Evolutionary conservation across 2,888 invertebrate species (phyloP).

Genomic region (Noctua comes): DNA sequence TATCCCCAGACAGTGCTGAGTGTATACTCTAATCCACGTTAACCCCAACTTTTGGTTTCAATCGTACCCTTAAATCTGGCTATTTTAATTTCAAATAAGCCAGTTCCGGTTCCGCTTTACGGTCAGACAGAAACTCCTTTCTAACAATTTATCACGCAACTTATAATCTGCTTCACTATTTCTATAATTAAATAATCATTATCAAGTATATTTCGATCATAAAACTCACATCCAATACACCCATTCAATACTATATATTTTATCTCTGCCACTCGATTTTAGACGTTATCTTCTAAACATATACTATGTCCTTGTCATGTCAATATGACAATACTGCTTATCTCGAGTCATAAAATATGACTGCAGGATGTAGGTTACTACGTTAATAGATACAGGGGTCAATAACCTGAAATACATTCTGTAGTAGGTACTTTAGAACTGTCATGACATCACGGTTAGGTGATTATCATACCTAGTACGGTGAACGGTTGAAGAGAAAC

Average conservation of each 20-base stretch:
- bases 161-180: neutral
- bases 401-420: slow-evolving; percentile 1
- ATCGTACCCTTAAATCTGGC: too few species aligned
- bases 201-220: slow-evolving; percentile 22
- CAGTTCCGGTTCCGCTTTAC: neutral
- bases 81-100: neutral
- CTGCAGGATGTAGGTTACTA: slow-evolving; percentile 48
- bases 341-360: slow-evolving; percentile 23
- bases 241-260: neutral
- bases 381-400: slow-evolving; percentile 25
- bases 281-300: slow-evolving; percentile 25
- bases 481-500: neutral
- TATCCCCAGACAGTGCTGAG: too few species aligned
- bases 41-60: too few species aligned
- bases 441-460: neutral
- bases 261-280: slow-evolving; percentile 18
- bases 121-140: neutral
- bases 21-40: too few species aligned
- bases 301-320: slow-evolving; percentile 16
- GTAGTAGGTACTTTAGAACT: neutral
- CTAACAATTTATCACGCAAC: neutral
- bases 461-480: neutral
- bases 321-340: slow-evolving; percentile 22
- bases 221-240: slow-evolving; percentile 16
- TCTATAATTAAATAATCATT: slow-evolving; percentile 1